A percentile compares a stretch with the other conserved stretches of the same genome.
These are phyloP conservation scores for Corbicula japonica DNA, from an alignment of 2,888 invertebrate species.

Conservation along the genomic window DNA sequence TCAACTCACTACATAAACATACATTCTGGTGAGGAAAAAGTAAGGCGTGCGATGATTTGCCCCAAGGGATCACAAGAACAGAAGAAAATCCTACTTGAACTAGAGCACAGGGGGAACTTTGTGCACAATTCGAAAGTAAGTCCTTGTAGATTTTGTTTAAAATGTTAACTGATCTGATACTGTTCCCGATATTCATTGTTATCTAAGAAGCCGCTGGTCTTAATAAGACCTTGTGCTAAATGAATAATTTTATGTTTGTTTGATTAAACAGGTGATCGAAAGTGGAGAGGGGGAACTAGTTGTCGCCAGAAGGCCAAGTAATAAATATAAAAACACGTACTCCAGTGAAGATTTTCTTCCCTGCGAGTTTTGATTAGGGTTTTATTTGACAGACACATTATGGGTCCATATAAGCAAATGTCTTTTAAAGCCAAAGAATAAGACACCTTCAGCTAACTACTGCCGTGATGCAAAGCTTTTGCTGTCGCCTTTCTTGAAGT, in stretches of 20 bases:
- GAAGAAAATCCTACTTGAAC: slow-evolving; percentile 8
- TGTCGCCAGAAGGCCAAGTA: slow-evolving; percentile 10
- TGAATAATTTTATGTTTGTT: too few relatives aligned
- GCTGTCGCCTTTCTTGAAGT: slow-evolving; percentile 10
- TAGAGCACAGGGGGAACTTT: slow-evolving; percentile 20
- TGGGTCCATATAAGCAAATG: slow-evolving; percentile 19
- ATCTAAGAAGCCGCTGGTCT: too few relatives aligned
- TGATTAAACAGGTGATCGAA: too few relatives aligned
- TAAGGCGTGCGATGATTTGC: neutral
- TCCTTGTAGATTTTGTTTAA: neutral
- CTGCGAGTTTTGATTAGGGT: slow-evolving; percentile 32
- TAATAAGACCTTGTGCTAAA: too few relatives aligned
- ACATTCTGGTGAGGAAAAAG: slow-evolving; percentile 4
- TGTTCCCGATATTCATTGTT: too few relatives aligned
- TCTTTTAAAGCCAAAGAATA: slow-evolving; percentile 7
- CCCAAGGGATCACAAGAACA: neutral
- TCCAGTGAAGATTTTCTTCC: neutral
- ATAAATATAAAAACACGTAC: neutral
- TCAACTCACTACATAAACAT: slow-evolving; percentile 11
- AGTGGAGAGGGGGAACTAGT: too few relatives aligned
- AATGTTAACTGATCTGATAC: neutral
- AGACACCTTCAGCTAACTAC: slow-evolving; percentile 8
- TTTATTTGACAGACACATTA: slow-evolving; percentile 8
- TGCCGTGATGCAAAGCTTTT: slow-evolving; percentile 3
- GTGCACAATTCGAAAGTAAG: slow-evolving; percentile 7